These are phyloP conservation scores for Caenorhabditis virilis DNA, from an alignment of 2,888 invertebrate genomes.

Conservation along the genomic window DNA sequence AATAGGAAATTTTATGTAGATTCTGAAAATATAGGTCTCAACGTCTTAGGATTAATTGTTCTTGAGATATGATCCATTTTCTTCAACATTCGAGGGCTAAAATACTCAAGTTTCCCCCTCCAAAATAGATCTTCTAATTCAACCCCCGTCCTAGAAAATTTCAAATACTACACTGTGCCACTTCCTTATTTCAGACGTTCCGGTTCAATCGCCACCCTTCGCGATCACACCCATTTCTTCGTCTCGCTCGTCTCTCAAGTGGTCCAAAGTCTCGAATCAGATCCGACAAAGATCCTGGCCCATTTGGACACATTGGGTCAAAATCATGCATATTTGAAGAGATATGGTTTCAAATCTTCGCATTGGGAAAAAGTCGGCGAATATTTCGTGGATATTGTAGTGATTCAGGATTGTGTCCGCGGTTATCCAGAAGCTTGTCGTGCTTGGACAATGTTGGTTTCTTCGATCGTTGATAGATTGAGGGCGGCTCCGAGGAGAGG, in stretches of 20 bases:
- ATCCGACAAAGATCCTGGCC: conserved; percentile 58
- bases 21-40: too few relatives aligned
- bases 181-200: conserved; percentile 37
- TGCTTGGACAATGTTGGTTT: conserved; percentile 63
- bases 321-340: conserved; percentile 56
- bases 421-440: conserved; percentile 63
- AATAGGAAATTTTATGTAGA: too few relatives aligned
- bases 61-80: too few relatives aligned
- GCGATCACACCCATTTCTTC: conserved; percentile 66
- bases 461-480: conserved; percentile 62
- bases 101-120: too few relatives aligned
- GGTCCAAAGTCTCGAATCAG: conserved; percentile 53
- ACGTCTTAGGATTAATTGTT: too few relatives aligned
- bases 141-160: too few relatives aligned
- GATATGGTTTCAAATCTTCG: conserved; percentile 59
- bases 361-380: conserved; percentile 67
- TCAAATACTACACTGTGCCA: too few relatives aligned
- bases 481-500: conserved; percentile 53
- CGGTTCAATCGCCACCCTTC: conserved; percentile 56
- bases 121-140: too few relatives aligned
- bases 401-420: conserved; percentile 64
- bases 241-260: conserved; percentile 63
- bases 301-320: conserved; percentile 63
- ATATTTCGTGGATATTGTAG: conserved; percentile 61
- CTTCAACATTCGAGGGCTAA: too few relatives aligned